Evolutionary conservation across 1,140 invertebrate species (phyloP).

Genomic region (Mycetomoellerius zeteki): DNA sequence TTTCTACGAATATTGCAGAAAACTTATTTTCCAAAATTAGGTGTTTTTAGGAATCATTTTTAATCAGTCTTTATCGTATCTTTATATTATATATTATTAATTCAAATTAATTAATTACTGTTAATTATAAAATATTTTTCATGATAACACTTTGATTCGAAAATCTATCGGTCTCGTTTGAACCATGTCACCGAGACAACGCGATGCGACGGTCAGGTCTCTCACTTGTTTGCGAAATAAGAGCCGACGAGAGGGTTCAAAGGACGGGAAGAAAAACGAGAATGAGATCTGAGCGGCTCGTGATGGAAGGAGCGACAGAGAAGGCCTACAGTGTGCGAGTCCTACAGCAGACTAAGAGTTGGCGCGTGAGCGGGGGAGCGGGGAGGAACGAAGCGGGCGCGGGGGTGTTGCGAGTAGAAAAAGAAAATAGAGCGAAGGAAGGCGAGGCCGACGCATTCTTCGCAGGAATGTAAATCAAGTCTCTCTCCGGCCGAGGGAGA

Average conservation of each 20-base stretch:
- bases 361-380: not conserved
- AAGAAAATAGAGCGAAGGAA: slow-evolving; percentile 75
- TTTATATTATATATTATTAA: no score
- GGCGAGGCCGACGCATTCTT: slow-evolving; percentile 77
- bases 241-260: slow-evolving; percentile 50
- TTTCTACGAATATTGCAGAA: not conserved
- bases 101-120: no score
- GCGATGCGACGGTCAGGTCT: not conserved
- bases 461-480: slow-evolving; percentile 83
- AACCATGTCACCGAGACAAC: slow-evolving; percentile 21
- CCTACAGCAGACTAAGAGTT: not conserved
- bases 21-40: not conserved
- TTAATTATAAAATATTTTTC: not conserved
- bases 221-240: slow-evolving; percentile 48
- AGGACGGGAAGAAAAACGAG: slow-evolving; percentile 29
- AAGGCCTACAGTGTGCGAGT: not conserved
- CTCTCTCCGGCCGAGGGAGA: slow-evolving; percentile 60
- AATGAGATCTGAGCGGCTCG: not conserved
- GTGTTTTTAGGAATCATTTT: not conserved
- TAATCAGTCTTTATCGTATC: no score
- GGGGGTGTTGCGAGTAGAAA: slow-evolving; percentile 61
- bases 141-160: no score
- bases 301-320: not conserved
- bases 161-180: not conserved
- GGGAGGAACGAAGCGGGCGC: slow-evolving; percentile 1